phyloP scores from a whole-genome alignment of 1,140 invertebrate species.

The Wasmannia auropunctata region DNA sequence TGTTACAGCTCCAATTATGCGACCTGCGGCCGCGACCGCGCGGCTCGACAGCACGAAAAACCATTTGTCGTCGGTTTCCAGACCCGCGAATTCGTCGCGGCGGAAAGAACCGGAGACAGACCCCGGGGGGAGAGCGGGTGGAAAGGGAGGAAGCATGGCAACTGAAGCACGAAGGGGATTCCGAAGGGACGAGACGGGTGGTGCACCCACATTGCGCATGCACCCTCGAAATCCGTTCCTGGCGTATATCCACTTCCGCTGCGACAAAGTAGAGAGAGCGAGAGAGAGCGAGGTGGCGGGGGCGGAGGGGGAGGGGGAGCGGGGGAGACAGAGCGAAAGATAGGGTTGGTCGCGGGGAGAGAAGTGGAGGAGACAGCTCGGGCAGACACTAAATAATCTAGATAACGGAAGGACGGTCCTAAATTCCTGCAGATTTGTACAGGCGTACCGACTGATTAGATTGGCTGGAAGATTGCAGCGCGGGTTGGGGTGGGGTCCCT shows the following conservation, averaged over 20 bases:
- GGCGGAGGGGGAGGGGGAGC: background rate
- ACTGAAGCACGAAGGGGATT: slow-evolving; percentile 40
- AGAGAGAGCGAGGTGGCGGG: slow-evolving; percentile 23
- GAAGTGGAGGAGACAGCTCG: slow-evolving; percentile 63
- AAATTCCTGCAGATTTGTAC: slow-evolving; percentile 75
- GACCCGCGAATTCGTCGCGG: slow-evolving; percentile 44
- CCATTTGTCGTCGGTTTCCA: slow-evolving; percentile 63
- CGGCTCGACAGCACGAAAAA: slow-evolving; percentile 38
- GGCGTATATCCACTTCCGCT: slow-evolving; percentile 67
- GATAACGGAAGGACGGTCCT: slow-evolving; percentile 75
- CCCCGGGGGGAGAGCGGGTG: background rate
- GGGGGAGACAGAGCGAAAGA: background rate
- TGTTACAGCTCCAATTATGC: slow-evolving; percentile 60
- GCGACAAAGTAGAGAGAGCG: slow-evolving; percentile 53
- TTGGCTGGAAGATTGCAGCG: slow-evolving; percentile 66
- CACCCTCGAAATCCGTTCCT: slow-evolving; percentile 62
- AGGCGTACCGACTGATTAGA: slow-evolving; percentile 69
- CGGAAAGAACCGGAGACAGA: slow-evolving; percentile 54
- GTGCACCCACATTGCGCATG: slow-evolving; percentile 60
- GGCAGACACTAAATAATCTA: slow-evolving; percentile 77
- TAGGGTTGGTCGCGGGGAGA: background rate
- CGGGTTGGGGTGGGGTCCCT: background rate
- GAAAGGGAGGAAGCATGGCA: background rate
- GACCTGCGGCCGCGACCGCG: slow-evolving; percentile 35
- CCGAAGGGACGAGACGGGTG: slow-evolving; percentile 42